Evolutionary conservation across 2,797 vertebrate species (phyloP), one percentile per base, ranked within the genome.

Genomic region (Acipenser transmontanus): DNA sequence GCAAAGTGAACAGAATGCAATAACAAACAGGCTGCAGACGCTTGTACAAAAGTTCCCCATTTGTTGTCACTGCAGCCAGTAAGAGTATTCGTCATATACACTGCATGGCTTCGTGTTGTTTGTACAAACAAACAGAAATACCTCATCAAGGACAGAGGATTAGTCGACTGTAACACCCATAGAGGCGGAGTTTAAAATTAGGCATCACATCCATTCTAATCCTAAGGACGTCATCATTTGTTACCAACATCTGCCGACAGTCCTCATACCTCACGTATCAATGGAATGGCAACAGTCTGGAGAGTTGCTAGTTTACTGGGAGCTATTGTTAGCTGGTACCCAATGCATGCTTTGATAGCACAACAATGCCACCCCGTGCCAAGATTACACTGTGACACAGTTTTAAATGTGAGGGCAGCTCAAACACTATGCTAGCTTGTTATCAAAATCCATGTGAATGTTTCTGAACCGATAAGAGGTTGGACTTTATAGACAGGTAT

Each of bases 181-280:
- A 74, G 81, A 76, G 86, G 85, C 79, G 68, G 68, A 5, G 77
- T 92, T 89, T 98, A 99, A 93, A 95, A 92, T 97, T 98, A 98
- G 95, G 82, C 7, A 49, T 72, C 80, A 81, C 83, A 84, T 90
- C 89, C 91, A 92, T 91, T 93, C 89, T 93, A 89, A 91, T 90
- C 86, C 92, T 77, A 78, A 86, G 86, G 86, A 93, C 86, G 92
- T 97, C 94, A 94, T 91, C 88, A 80, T 87, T 91, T 90, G 92
- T 90, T 91, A 81, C 89, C 73, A 89, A 91, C 94, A 95, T 96
- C 94, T 97, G 95, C 95, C 95, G 94, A 97, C 95, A 97, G 93
- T 84, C 88, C 77, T 86, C 95, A 98, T 97, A 90, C 93, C 93
- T 73, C 10, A 78, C 92, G 86, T 95, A 95, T 94, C 94, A 91